These are phyloP conservation scores for Labia minor DNA, from an alignment of 2,888 invertebrate genomes.

Conservation along the genomic window DNA sequence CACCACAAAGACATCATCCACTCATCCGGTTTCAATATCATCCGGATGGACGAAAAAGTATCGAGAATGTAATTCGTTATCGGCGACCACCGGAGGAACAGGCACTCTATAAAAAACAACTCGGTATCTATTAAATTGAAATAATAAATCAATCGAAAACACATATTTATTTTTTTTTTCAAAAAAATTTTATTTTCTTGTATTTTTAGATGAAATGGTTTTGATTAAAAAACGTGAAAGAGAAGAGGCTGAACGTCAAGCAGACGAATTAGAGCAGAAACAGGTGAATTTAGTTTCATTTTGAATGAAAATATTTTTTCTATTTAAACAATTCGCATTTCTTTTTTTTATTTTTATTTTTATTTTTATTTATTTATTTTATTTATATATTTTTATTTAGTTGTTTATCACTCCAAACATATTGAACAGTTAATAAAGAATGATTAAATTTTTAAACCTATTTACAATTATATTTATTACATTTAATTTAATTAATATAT, in stretches of 20 bases:
- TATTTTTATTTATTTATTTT: no score
- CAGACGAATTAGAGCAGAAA: conserved; percentile 43
- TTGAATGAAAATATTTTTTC: not conserved
- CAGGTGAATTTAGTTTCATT: conserved; percentile 44
- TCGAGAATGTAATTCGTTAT: conserved; percentile 61
- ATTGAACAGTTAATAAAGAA: no score
- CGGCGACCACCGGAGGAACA: conserved; percentile 46
- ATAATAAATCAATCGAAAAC: not conserved
- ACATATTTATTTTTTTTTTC: no score
- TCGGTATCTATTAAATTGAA: conserved; percentile 43
- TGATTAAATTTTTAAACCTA: no score
- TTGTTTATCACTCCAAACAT: no score
- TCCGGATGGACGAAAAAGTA: conserved; percentile 48
- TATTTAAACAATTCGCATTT: no score
- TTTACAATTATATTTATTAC: no score
- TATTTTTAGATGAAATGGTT: conserved; percentile 46
- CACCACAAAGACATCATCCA: conserved; percentile 38
- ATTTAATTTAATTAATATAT: no score
- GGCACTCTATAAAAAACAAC: conserved; percentile 45
- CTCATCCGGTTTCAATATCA: conserved; percentile 50
- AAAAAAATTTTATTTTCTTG: no score
- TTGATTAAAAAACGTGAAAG: conserved; percentile 42
- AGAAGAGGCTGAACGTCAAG: conserved; percentile 40
- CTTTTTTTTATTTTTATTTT: no score
- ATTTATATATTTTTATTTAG: no score